A percentile compares a stretch with the other conserved stretches of the same genome.
Evolutionary conservation across 2,797 vertebrate genomes (phyloP).

Genomic region (Rhinella marina): DNA sequence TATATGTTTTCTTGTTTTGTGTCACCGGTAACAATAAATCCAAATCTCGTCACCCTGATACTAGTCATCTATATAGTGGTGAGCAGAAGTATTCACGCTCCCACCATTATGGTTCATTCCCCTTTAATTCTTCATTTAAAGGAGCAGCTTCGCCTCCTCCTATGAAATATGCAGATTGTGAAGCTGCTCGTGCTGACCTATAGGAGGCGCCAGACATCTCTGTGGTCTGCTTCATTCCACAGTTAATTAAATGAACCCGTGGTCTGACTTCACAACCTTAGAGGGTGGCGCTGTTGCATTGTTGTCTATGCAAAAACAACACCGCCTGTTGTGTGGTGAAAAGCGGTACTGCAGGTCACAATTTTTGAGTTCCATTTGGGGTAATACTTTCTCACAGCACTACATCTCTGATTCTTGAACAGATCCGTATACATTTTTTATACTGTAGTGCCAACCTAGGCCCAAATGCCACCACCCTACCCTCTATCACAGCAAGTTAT

Average conservation of each 20-base stretch:
- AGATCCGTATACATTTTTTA: neutral
- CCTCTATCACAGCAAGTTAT: neutral
- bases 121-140: neutral
- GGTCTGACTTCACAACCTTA: neutral
- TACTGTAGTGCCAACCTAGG: neutral
- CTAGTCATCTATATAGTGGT: neutral
- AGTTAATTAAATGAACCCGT: neutral
- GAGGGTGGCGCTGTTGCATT: neutral
- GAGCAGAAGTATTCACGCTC: neutral
- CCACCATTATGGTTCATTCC: neutral
- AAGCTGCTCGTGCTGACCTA: neutral
- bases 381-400: neutral
- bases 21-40: neutral
- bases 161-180: neutral
- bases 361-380: neutral
- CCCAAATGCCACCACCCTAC: neutral
- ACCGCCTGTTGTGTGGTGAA: neutral
- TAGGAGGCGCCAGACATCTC: neutral
- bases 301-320: neutral
- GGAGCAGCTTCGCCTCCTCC: neutral
- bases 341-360: neutral
- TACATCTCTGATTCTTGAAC: neutral
- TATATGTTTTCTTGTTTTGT: neutral
- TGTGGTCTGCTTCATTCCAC: neutral
- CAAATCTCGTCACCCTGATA: neutral